Conservation (phyloP, 2,113 vertebrate species). For the Porphyrio hochstetteri region DNA sequence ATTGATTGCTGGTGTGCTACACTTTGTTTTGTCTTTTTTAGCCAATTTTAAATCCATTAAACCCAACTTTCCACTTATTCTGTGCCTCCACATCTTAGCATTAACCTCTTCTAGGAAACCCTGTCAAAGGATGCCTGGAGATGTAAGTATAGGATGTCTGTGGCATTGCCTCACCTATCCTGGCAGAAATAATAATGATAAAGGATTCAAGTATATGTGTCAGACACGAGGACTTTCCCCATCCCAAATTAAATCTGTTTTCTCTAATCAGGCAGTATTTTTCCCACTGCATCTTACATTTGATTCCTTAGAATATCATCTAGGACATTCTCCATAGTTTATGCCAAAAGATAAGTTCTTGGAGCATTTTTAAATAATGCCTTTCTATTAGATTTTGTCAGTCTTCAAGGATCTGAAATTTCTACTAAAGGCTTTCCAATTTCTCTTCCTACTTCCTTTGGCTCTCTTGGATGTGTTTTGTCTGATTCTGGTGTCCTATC, state of each 20-base stretch:
- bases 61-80: conserved; percentile 16
- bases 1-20: neutral
- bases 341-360: neutral
- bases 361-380: conserved; percentile 18
- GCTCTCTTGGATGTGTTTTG: neutral
- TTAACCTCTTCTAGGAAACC: conserved; percentile 30
- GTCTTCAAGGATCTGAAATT: conserved; percentile 21
- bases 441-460: conserved; percentile 24
- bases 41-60: conserved; percentile 51
- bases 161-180: neutral
- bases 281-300: neutral
- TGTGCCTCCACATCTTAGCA: neutral
- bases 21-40: neutral
- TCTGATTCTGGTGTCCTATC: neutral
- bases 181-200: neutral
- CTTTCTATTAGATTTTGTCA: neutral
- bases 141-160: conserved; percentile 3
- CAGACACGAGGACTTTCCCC: neutral
- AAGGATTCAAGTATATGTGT: neutral
- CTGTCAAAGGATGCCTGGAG: conserved; percentile 28
- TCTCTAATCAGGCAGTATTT: neutral
- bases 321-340: neutral
- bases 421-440: conserved; percentile 4
- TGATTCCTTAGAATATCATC: conserved; percentile 11
- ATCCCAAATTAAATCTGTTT: neutral